These are phyloP conservation scores for Stichodactyla helianthus DNA, from an alignment of 64 coral and sea anemone species.

Conservation along the genomic window DNA sequence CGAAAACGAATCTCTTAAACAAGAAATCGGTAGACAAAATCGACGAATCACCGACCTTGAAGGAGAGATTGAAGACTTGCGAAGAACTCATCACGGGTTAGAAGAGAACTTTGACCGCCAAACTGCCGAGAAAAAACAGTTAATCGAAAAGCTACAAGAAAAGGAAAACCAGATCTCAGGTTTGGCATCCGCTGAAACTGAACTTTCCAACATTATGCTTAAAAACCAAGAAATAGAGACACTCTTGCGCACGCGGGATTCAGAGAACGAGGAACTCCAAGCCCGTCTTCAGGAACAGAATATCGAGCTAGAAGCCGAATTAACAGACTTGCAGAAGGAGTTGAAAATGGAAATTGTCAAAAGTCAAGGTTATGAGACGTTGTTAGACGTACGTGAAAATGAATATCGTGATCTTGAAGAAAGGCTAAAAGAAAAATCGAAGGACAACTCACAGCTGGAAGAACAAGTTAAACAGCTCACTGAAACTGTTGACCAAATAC, in stretches of 20 bases:
- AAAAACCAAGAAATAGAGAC: constrained; percentile 83
- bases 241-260: constrained; percentile 64
- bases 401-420: constrained; percentile 62
- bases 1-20: constrained; percentile 44
- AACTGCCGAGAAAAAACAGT: constrained; percentile 50
- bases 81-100: constrained; percentile 45
- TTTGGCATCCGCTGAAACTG: constrained; percentile 65
- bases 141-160: constrained; percentile 63
- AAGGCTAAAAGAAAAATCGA: constrained; percentile 25
- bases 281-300: constrained; percentile 59
- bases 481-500: not conserved
- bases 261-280: constrained; percentile 70
- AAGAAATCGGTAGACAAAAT: constrained; percentile 18
- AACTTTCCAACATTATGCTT: constrained; percentile 57
- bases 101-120: constrained; percentile 57
- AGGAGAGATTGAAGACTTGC: constrained; percentile 32
- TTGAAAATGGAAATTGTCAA: constrained; percentile 59
- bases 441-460: not conserved
- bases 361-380: constrained; percentile 58
- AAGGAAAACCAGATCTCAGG: constrained; percentile 44
- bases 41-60: constrained; percentile 36
- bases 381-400: constrained; percentile 62
- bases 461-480: not conserved
- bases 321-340: constrained; percentile 63
- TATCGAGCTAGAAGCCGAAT: constrained; percentile 59